Base-by-base conservation (phyloP, 2,797 vertebrate species). In the Pseudocheirus occidentalis region DNA sequence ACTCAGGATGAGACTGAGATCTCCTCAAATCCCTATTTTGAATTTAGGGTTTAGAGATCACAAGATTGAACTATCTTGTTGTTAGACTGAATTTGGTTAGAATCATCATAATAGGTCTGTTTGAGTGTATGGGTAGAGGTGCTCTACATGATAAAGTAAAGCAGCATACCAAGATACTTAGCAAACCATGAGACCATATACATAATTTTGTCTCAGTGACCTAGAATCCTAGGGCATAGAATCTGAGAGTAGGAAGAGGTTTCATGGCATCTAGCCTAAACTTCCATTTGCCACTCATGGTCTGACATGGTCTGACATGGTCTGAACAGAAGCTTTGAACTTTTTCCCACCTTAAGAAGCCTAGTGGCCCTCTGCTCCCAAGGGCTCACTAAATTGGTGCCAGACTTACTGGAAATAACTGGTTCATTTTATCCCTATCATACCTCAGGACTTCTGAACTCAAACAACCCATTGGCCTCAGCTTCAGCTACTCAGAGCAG, bases 111-210 rank as follows among this genome's bases (percentile, higher is more conserved):
- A 5, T 73, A 16, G 34, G 16, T 73, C 62, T n/a, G 34, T 40
- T 24, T 3, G 40, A 24, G 73, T 46, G 7, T 24, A 46, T 81
- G 9, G 21, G 29, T 21, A 10, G 6, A 46, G 73, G 10, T 81
- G 18, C n/a, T 81, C 73, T 81, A 27, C 40, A 27, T 81, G 73
- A 81, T 46, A 81, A 81, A 81, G 21, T 21, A 73, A 73, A 73
- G 16, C 66, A 73, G n/a, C 21, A 46, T n/a, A 21, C 11, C 24
- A 81, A 46, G 21, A 66, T 4, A 66, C 0, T 59, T 59, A 59
- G 93, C 62, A 95, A 56, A 91, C 90, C 95, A 90, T 93, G 89
- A 91, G 53, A 59, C 24, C 11, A 13, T 93, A 92, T 91, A 95
- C 58, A 93, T 56, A 90, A 57, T 62, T 87, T 90, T 94, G 29